Percentiles rank a stretch among this genome's conserved stretches.
phyloP scores from a whole-genome alignment of 2,797 vertebrate genomes.

The Alfaro cultratus region DNA sequence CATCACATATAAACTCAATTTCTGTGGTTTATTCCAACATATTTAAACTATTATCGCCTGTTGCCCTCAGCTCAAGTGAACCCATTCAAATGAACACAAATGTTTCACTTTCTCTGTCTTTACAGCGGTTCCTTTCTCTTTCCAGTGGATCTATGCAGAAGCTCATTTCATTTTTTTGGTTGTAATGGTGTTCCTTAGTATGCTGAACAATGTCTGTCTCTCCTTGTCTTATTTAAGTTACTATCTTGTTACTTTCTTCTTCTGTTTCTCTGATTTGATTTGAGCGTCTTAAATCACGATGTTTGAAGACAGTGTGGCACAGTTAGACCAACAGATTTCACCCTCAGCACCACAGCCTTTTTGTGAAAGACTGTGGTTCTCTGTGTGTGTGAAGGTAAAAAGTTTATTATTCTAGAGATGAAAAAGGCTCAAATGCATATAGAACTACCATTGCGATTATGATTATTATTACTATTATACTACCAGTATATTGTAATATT shows the following conservation, averaged over 20 bases:
- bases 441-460: slow-evolving; percentile 86
- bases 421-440: slow-evolving; percentile 84
- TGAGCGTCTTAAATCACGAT: slow-evolving; percentile 78
- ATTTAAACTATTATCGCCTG: slow-evolving; percentile 53
- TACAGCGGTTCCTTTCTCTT: slow-evolving; percentile 77
- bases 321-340: slow-evolving; percentile 79
- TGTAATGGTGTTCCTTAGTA: slow-evolving; percentile 82
- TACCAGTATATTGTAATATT: slow-evolving; percentile 90
- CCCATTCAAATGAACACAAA: slow-evolving; percentile 51
- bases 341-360: slow-evolving; percentile 80
- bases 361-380: slow-evolving; percentile 79
- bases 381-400: slow-evolving; percentile 62
- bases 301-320: slow-evolving; percentile 78
- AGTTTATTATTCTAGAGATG: slow-evolving; percentile 75
- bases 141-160: slow-evolving; percentile 88
- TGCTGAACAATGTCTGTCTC: slow-evolving; percentile 76
- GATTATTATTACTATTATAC: slow-evolving; percentile 87
- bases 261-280: slow-evolving; percentile 54
- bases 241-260: slow-evolving; percentile 66
- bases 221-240: slow-evolving; percentile 71
- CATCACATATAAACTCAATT: slow-evolving; percentile 38
- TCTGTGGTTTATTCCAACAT: slow-evolving; percentile 47
- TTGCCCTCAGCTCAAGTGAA: slow-evolving; percentile 49
- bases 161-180: slow-evolving; percentile 75
- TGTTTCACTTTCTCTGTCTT: slow-evolving; percentile 67